Evolutionary conservation across 1,140 invertebrate genomes (phyloP).

Genomic region (Eciton burchellii): DNA sequence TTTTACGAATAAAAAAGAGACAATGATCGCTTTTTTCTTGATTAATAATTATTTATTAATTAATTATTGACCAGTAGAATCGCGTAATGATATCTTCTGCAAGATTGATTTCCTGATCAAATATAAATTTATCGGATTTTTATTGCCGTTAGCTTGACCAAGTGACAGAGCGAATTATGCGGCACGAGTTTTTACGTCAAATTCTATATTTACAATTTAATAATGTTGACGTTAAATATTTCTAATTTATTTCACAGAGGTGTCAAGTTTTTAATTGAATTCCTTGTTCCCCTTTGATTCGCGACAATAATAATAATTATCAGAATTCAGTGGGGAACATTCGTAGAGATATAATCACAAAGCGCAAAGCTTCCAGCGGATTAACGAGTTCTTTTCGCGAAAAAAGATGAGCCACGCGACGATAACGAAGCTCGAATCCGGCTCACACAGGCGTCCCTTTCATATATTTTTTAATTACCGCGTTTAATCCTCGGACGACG

Average conservation of each 20-base stretch:
- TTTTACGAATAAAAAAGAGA: no score
- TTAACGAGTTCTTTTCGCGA: background rate
- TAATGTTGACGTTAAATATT: background rate
- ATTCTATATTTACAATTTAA: conserved; percentile 31
- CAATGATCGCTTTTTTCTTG: no score
- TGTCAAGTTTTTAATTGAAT: conserved; percentile 34
- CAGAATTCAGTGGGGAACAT: background rate
- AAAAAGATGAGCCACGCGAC: background rate
- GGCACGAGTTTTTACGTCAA: background rate
- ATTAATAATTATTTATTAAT: no score
- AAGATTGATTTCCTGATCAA: background rate
- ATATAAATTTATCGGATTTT: background rate
- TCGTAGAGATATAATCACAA: conserved; percentile 16
- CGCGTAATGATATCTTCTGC: conserved; percentile 26
- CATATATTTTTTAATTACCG: conserved; percentile 27
- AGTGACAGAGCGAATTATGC: background rate
- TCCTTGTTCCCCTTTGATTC: background rate
- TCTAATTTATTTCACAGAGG: background rate
- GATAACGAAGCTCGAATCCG: conserved; percentile 3
- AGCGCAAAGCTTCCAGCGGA: background rate
- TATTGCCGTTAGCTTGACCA: background rate
- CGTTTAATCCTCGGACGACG: conserved; percentile 13
- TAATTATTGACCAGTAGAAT: no score
- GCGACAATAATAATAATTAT: conserved; percentile 24
- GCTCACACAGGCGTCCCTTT: background rate